Percentiles rank a stretch among this genome's conserved stretches.
Conservation (phyloP, 1,140 invertebrate species). For the Drosophila paulistorum region DNA sequence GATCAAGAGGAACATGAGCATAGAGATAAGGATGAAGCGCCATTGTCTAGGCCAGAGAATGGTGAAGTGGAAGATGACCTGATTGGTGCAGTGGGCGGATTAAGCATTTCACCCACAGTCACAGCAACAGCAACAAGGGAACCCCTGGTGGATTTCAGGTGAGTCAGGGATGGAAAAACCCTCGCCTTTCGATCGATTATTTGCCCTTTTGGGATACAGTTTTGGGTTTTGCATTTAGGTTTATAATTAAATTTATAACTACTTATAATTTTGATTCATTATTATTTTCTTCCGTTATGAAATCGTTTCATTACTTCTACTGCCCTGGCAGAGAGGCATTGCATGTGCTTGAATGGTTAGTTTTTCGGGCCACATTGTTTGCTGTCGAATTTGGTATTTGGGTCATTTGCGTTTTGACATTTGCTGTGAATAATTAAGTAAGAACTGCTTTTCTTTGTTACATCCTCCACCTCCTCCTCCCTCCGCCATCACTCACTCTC, state of each 20-base stretch:
- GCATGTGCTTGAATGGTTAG: constrained; percentile 60
- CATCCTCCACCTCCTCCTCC: constrained; percentile 4
- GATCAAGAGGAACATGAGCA: neutral
- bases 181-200: neutral
- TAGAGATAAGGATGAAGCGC: constrained; percentile 24
- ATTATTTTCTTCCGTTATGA: constrained; percentile 13
- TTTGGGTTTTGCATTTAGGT: neutral
- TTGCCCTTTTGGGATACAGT: neutral
- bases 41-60: constrained; percentile 50
- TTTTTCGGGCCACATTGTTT: constrained; percentile 40
- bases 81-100: constrained; percentile 56
- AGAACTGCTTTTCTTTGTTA: constrained; percentile 19
- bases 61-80: constrained; percentile 57
- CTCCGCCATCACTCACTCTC: no score
- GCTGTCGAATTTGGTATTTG: constrained; percentile 51
- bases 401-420: constrained; percentile 58
- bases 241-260: constrained; percentile 3
- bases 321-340: constrained; percentile 21
- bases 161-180: constrained; percentile 19
- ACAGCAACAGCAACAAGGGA: constrained; percentile 26
- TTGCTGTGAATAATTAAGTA: constrained; percentile 65
- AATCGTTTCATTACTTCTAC: constrained; percentile 12
- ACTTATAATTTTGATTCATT: neutral
- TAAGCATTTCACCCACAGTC: constrained; percentile 40
- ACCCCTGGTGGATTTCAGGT: constrained; percentile 57